A percentile compares a stretch with the other conserved stretches of the same genome.
These are phyloP conservation scores for Bicyclus anynana DNA, from an alignment of 1,140 invertebrate genomes.

Conservation along the genomic window DNA sequence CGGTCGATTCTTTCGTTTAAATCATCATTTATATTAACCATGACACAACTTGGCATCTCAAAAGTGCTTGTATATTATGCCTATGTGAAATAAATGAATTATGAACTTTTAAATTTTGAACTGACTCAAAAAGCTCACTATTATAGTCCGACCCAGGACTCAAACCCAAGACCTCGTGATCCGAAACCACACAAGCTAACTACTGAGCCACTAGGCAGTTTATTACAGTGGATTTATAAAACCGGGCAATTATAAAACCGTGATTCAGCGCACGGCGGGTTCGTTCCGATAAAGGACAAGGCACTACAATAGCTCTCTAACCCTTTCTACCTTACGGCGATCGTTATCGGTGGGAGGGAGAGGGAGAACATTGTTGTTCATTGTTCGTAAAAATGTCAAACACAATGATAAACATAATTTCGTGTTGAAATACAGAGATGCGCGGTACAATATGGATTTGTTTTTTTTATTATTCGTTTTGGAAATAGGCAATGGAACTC, in stretches of 20 bases:
- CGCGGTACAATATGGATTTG: constrained; percentile 43
- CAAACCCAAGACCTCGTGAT: too few relatives aligned
- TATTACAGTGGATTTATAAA: constrained; percentile 8
- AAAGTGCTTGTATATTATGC: too few relatives aligned
- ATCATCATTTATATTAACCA: too few relatives aligned
- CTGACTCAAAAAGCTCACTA: too few relatives aligned
- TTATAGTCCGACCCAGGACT: too few relatives aligned
- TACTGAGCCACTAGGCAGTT: too few relatives aligned
- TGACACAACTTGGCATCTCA: too few relatives aligned
- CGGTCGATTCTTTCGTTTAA: too few relatives aligned
- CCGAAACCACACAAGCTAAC: too few relatives aligned
- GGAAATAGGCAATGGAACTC: too few relatives aligned
- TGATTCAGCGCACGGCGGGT: constrained; percentile 61
- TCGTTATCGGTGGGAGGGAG: constrained; percentile 35
- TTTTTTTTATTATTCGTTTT: constrained; percentile 17
- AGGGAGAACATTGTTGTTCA: constrained; percentile 37
- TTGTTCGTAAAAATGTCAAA: constrained; percentile 74
- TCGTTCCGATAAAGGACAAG: constrained; percentile 47
- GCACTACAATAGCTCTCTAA: constrained; percentile 49
- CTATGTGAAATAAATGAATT: too few relatives aligned
- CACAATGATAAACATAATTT: constrained; percentile 73
- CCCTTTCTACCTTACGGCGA: constrained; percentile 35
- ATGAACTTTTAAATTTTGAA: too few relatives aligned
- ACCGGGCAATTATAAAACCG: constrained; percentile 45
- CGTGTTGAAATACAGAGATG: constrained; percentile 58